Evolutionary conservation across 2,113 vertebrate genomes (phyloP), one percentile per base, ranked within the genome.

Genomic region (Sylvietta virens): DNA sequence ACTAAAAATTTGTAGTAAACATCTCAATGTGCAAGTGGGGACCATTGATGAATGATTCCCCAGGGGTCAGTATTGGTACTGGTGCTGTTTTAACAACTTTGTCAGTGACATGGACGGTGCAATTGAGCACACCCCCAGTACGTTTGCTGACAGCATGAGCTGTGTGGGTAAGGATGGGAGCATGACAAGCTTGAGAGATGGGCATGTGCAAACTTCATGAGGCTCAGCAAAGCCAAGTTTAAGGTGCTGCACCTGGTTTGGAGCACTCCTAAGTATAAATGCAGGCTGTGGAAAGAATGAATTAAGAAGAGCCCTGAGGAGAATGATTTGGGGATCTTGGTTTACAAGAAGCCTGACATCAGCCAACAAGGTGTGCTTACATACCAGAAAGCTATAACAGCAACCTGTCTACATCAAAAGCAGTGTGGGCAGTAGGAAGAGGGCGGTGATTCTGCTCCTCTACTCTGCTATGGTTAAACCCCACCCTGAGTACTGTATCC

Each of bases 331-430:
- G 12, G 12, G 7, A 7, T 35, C 57, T 42, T 71, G 30, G 17
- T 47, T 61, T 35, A 42, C 8, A 11, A 56, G 35, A 48, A 48
- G 20, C 13, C 31, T 9, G 31, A 12, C 5, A 56, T 56, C 35
- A 48, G n/a, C n/a, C 2, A 4, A 15, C 3, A n/a, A 30, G 0
- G 0, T 53, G 15, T 23, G 2, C 10, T 54, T 62, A 19, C 56
- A 70, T 10, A 23, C n/a, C n/a, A 35, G 40, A 47, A 54, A 54
- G 13, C 9, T 30, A 1, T 21, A 11, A 27, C 9, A n/a, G n/a
- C 31, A 67, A 22, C 22, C 10, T 42, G 45, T 22, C 22, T 58
- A 9, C 31, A 44, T 51, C 31, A 31, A 51, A 67, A 58, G 3
- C 23, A 44, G 44, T 2, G 0, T 27, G 19, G 39, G 10, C 15